A percentile compares a stretch with the other conserved stretches of the same genome.
These are phyloP conservation scores for Sapajus apella DNA, from an alignment of 2,113 vertebrate species.

Conservation along the genomic window DNA sequence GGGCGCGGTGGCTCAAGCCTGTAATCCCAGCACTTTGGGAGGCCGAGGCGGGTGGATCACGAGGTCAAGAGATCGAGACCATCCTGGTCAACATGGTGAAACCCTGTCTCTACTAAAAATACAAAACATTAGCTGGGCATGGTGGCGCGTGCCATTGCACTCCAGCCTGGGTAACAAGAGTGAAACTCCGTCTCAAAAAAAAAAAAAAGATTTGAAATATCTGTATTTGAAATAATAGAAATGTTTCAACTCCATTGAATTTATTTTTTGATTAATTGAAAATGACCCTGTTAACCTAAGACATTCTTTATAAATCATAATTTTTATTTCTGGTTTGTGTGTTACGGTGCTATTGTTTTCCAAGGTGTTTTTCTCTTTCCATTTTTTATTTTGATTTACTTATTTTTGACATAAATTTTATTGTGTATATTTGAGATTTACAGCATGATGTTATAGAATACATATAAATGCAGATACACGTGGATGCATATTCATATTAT, in stretches of 20 bases:
- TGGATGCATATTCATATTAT: neutral
- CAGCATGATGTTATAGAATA: neutral
- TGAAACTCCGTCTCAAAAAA: no score
- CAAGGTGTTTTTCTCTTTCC: neutral
- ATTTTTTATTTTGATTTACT: neutral
- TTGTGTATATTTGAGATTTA: neutral
- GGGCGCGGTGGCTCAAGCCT: no score
- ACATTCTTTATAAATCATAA: neutral
- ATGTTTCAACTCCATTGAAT: neutral
- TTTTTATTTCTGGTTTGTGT: constrained; percentile 8
- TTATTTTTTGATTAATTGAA: constrained; percentile 1
- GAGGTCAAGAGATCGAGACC: no score
- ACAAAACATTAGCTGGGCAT: no score
- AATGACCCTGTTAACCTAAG: neutral
- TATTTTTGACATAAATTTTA: neutral
- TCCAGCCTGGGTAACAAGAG: no score
- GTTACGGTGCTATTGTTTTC: neutral
- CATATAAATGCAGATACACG: neutral
- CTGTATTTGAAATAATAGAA: constrained; percentile 6
- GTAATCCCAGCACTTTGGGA: no score
- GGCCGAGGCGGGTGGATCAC: no score
- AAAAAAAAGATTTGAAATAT: neutral
- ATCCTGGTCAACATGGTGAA: no score
- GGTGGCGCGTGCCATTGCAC: no score
- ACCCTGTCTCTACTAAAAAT: no score